These are phyloP conservation scores for Neogobius melanostomus DNA, from an alignment of 2,113 vertebrate genomes.

Conservation along the genomic window DNA sequence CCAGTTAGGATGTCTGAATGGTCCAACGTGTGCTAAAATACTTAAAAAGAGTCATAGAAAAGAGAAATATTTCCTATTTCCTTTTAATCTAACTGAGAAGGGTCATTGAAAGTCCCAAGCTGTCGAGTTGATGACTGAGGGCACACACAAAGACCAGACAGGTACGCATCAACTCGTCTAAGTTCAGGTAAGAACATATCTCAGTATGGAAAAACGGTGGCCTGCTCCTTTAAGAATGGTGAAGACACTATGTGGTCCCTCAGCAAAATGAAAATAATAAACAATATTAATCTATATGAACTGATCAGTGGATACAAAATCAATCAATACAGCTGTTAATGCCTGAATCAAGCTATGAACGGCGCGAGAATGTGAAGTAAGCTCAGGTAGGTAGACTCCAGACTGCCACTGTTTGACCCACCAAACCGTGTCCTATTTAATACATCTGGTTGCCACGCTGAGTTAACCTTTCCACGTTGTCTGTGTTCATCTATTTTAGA, in stretches of 20 bases:
- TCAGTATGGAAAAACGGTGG: no score
- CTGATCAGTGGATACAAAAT: not conserved
- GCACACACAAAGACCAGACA: no score
- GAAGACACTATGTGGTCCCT: no score
- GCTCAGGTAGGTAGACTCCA: not conserved
- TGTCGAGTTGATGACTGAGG: no score
- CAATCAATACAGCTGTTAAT: not conserved
- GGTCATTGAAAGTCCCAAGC: no score
- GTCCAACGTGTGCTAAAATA: not conserved
- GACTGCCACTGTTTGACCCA: slow-evolving; percentile 29
- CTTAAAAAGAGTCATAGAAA: no score
- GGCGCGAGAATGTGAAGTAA: not conserved
- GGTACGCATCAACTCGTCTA: no score
- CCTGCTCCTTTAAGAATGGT: no score
- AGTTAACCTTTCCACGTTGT: slow-evolving; percentile 44
- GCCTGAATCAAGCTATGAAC: not conserved
- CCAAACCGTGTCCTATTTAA: slow-evolving; percentile 49
- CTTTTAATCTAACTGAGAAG: no score
- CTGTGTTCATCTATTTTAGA: slow-evolving; percentile 7
- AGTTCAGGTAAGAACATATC: no score
- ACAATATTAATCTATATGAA: not conserved
- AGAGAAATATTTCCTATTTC: no score
- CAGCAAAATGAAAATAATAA: no score
- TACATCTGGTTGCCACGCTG: slow-evolving; percentile 36
- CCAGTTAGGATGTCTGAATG: slow-evolving; percentile 59